Evolutionary conservation across 2,113 vertebrate species (phyloP).

Genomic region (Microtus montanus): DNA sequence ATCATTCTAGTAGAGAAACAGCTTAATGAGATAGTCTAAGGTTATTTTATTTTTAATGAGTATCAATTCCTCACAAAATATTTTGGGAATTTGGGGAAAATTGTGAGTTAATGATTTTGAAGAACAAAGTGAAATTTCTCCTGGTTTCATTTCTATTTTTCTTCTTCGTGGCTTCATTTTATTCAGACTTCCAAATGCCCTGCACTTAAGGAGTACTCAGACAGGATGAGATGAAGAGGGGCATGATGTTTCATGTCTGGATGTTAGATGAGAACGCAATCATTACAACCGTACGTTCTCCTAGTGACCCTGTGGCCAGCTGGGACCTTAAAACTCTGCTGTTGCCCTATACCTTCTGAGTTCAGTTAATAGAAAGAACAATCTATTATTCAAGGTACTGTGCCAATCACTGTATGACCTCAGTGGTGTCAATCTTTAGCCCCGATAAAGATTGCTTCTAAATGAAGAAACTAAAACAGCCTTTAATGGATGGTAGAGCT

Average conservation of each 20-base stretch:
- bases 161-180: background rate
- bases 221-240: background rate
- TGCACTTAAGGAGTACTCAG: background rate
- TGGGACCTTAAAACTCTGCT: background rate
- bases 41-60: background rate
- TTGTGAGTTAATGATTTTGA: background rate
- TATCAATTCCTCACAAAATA: slow-evolving; percentile 19
- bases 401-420: background rate
- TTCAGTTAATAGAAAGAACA: background rate
- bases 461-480: background rate
- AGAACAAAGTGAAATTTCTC: slow-evolving; percentile 41
- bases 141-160: background rate
- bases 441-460: slow-evolving; percentile 6
- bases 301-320: too few species aligned
- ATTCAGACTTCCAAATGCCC: background rate
- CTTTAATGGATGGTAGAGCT: background rate
- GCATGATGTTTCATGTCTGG: background rate
- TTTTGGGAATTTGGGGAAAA: slow-evolving; percentile 35
- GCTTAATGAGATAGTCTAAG: slow-evolving; percentile 33
- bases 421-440: background rate
- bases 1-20: slow-evolving; percentile 16
- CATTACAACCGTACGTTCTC: background rate
- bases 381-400: background rate
- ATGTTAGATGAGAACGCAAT: background rate
- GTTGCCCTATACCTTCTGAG: background rate